Base-by-base conservation (phyloP, 2,888 invertebrate genomes). In the Octonoba sinensis region DNA sequence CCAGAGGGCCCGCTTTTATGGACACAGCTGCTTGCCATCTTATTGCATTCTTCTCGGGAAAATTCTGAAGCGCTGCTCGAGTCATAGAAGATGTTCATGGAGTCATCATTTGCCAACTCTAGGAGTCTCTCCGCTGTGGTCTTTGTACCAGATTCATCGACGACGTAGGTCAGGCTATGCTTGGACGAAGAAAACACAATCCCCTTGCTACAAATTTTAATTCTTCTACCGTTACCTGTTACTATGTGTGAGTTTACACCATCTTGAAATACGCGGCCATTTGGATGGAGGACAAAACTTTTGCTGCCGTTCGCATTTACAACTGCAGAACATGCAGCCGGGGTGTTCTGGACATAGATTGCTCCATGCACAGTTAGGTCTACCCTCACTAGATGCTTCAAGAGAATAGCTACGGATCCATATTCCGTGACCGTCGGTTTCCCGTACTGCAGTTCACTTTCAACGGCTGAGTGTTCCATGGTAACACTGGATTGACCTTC, bases 161-260 rank as follows among this genome's bases (percentile, higher is more conserved):
- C 95, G 84, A 96, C 90, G 88, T 95, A 96, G 69, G 95, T 94
- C 84, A 96, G 90, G 56, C 95, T 95, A 87, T 95, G 95, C 85
- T 94, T 93, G 87, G 95, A 94, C 84, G 95, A 94, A 57, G 95
- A 95, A 88, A 96, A 96, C 86, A 95, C 95, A 0, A 96, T 94
- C 0, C 96, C 95, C 88, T 95, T 95, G 89, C 94, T 94, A 94
- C 95, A 96, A 95, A 96, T 95, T 89, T 96, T 96, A 66, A 95
- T 96, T 44, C 75, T 46, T 4, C 71, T 27, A 6, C 71, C 67
- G 24, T 73, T 59, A 4, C 56, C 76, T 1, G 70, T 83, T 62
- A 85, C 60, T 72, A 86, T 64, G 87, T 88, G 87, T 83, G 88
- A 88, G 90, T 91, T 89, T 88, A 46, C 15, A 3, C 74, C 72